Conservation (phyloP, 2,888 invertebrate species). For the Bellardia pandia region DNA sequence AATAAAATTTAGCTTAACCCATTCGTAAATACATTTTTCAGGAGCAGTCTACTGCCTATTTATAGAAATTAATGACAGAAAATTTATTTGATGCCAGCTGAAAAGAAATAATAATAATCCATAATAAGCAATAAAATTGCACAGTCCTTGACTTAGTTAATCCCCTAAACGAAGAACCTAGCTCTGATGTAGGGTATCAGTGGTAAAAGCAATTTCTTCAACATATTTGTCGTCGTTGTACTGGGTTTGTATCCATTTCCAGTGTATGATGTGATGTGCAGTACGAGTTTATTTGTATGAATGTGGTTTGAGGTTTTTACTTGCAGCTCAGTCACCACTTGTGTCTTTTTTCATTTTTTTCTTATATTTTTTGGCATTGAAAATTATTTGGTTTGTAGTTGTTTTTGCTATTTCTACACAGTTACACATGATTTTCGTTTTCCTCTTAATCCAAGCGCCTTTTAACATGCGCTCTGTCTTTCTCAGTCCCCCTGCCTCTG, state of each 20-base stretch:
- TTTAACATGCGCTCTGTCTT: conserved; percentile 8
- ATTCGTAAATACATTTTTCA: too few species aligned
- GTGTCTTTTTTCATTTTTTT: conserved; percentile 6
- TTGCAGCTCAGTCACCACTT: conserved; percentile 39
- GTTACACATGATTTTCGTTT: conserved; percentile 50
- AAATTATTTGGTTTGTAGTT: conserved; percentile 36
- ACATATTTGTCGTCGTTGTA: conserved; percentile 9
- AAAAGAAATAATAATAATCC: conserved; percentile 5
- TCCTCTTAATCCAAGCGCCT: conserved; percentile 39
- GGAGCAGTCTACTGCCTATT: not conserved
- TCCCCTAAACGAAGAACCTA: conserved; percentile 18
- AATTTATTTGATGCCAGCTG: not conserved
- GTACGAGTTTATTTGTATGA: conserved; percentile 1
- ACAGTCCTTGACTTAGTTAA: conserved; percentile 27
- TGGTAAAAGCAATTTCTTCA: not conserved
- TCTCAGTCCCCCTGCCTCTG: not conserved
- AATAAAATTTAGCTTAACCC: too few species aligned
- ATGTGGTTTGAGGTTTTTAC: conserved; percentile 61
- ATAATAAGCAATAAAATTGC: not conserved
- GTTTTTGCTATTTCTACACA: conserved; percentile 25
- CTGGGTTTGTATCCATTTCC: not conserved
- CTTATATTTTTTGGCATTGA: conserved; percentile 58
- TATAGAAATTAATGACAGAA: not conserved
- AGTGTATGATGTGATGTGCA: conserved; percentile 10
- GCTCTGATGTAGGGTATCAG: conserved; percentile 24